Evolutionary conservation across 2,113 vertebrate species (phyloP), one percentile per base, ranked within the genome.

Genomic region (Speoplatyrhinus poulsoni): DNA sequence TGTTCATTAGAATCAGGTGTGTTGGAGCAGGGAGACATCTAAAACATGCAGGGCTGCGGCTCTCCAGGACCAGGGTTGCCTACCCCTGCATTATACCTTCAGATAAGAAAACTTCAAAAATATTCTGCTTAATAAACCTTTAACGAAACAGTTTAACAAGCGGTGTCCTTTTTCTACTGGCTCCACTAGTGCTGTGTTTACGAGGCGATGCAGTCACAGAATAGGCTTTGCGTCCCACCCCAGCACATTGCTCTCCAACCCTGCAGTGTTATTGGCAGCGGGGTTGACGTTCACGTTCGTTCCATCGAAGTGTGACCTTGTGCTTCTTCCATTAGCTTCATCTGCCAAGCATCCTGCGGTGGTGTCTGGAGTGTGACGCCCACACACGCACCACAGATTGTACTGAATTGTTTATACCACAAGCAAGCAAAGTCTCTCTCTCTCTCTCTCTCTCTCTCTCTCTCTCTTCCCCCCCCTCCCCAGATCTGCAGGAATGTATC

Each of bases 261-360:
- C 62, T 33, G 16, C 67, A 54, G 57, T 48, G 33, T 64, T 17
- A 10, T 11, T 54, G 58, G 13, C 48, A 60, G 32, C 46, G 10
- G 58, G 17, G 13, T 57, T 73, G 61, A 61, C 2, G 17, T 36
- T 19, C 11, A 58, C 58, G 46, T 65, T 61, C 41, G 49, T 65
- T 54, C 17, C 55, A 15, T 13, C 48, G 50, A 60, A 60, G 41
- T 65, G 60, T 75, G 65, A 48, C 26, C 26, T 61, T 33, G 49
- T 56, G 26, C 60, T 68, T 58, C 60, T 59, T 59, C 57, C 58
- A 64, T 56, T 53, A 57, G 71, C 6, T 46, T 65, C 73, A 74
- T 80, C 68, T 68, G 63, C 60, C 50, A 70, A 75, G 48, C 56
- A 50, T 60, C 60, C 32, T 2, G 17, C 6, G 60, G 66, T 50